Conservation (phyloP, 35 echinoderm and acorn worm genomes). For the Acanthaster planci region DNA sequence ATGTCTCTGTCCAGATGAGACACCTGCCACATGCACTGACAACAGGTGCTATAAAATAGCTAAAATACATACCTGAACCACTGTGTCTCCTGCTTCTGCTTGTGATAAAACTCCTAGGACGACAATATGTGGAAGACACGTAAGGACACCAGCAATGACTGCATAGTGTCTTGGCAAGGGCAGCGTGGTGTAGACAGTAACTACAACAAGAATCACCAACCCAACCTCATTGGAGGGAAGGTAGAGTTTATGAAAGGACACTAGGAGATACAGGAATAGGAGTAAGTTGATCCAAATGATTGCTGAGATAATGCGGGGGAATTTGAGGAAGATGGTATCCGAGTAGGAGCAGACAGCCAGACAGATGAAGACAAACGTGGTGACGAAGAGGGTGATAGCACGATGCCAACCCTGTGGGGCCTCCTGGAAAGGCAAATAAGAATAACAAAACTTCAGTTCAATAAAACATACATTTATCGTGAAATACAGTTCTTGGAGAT, state of each 20-base stretch:
- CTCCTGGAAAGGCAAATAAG: constrained; percentile 4
- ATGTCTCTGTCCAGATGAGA: too few relatives aligned
- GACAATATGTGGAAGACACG: constrained; percentile 69
- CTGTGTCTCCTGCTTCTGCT: not conserved
- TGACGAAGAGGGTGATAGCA: constrained; percentile 33
- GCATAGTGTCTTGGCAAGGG: constrained; percentile 44
- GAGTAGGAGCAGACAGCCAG: constrained; percentile 47
- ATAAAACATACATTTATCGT: too few relatives aligned
- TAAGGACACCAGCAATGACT: constrained; percentile 44
- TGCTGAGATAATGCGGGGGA: constrained; percentile 36
- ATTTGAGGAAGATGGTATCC: constrained; percentile 55
- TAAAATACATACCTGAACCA: constrained; percentile 43
- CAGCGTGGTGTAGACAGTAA: constrained; percentile 57
- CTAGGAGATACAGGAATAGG: constrained; percentile 40
- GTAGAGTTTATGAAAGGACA: constrained; percentile 21
- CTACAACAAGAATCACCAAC: constrained; percentile 51
- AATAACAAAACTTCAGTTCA: too few relatives aligned
- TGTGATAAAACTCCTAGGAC: constrained; percentile 23
- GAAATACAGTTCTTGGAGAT: too few relatives aligned
- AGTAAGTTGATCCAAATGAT: constrained; percentile 61
- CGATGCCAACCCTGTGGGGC: constrained; percentile 17
- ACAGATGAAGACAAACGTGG: constrained; percentile 42
- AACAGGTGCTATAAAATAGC: too few relatives aligned
- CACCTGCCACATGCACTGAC: too few relatives aligned
- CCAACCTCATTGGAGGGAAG: constrained; percentile 45